A percentile compares a stretch with the other conserved stretches of the same genome.
Evolutionary conservation across 2,113 vertebrate species (phyloP).

Genomic region (Thunnus maccoyii): DNA sequence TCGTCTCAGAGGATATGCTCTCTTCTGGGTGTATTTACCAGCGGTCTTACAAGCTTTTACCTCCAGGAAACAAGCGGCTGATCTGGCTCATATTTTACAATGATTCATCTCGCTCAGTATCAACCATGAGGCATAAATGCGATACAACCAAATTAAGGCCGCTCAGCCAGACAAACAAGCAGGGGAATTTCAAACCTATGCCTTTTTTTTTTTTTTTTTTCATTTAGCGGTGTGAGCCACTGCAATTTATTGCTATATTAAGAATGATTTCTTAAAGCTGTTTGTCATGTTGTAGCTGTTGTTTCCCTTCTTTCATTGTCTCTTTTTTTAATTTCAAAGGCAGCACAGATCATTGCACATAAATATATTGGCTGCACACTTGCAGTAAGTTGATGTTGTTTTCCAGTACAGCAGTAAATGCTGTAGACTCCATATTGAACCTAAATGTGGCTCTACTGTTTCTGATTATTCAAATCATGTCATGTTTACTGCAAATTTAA

Average conservation of each 20-base stretch:
- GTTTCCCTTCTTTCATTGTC: slow-evolving; percentile 12
- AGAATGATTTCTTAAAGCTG: slow-evolving; percentile 62
- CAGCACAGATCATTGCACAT: slow-evolving; percentile 27
- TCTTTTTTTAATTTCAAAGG: slow-evolving; percentile 41
- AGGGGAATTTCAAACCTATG: slow-evolving; percentile 72
- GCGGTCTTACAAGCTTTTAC: slow-evolving; percentile 77
- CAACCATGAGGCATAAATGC: slow-evolving; percentile 75
- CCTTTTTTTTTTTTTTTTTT: slow-evolving; percentile 40
- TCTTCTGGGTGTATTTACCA: slow-evolving; percentile 82
- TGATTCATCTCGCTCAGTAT: slow-evolving; percentile 80
- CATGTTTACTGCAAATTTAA: neutral
- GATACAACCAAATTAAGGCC: slow-evolving; percentile 81
- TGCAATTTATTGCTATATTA: slow-evolving; percentile 68
- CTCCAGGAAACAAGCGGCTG: slow-evolving; percentile 77
- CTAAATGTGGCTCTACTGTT: slow-evolving; percentile 13
- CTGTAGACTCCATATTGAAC: slow-evolving; percentile 44
- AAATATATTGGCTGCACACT: slow-evolving; percentile 47
- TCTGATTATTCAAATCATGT: slow-evolving; percentile 18
- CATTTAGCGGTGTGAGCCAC: slow-evolving; percentile 55
- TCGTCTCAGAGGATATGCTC: slow-evolving; percentile 69
- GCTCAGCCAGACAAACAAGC: slow-evolving; percentile 80
- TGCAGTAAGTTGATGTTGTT: slow-evolving; percentile 12
- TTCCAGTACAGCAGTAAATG: slow-evolving; percentile 29
- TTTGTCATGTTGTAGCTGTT: slow-evolving; percentile 57
- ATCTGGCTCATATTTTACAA: slow-evolving; percentile 80